These are phyloP conservation scores for Oxyruncus cristatus DNA, from an alignment of 2,113 vertebrate genomes.

Conservation along the genomic window DNA sequence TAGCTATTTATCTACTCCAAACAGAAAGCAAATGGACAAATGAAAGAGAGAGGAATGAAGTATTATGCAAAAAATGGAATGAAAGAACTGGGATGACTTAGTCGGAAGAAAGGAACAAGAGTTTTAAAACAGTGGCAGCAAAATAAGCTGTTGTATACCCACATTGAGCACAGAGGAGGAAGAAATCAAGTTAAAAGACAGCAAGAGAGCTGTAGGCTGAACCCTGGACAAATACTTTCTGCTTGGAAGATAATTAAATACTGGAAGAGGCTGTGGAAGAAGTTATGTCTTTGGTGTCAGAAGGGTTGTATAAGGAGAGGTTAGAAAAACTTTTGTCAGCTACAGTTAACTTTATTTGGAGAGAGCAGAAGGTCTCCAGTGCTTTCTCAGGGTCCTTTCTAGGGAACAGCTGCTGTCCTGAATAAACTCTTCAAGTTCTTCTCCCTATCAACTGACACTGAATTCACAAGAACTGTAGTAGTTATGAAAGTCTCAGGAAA, in stretches of 20 bases:
- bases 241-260: background rate
- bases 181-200: background rate
- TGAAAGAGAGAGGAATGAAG: background rate
- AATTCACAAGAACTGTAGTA: background rate
- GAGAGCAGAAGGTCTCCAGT: background rate
- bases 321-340: background rate
- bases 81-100: background rate
- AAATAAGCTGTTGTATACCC: background rate
- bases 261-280: background rate
- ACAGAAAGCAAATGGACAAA: background rate
- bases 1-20: background rate
- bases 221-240: background rate
- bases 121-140: background rate
- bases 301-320: background rate
- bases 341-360: background rate
- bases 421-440: background rate
- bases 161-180: background rate
- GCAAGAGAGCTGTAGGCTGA: background rate
- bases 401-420: background rate
- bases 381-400: background rate
- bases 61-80: background rate
- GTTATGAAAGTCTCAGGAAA: background rate
- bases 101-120: background rate
- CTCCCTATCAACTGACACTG: background rate
- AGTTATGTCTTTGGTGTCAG: background rate